Percentiles rank a stretch among this genome's conserved stretches.
Conservation (phyloP, 2,888 invertebrate genomes). For the Hypercompe scribonia region DNA sequence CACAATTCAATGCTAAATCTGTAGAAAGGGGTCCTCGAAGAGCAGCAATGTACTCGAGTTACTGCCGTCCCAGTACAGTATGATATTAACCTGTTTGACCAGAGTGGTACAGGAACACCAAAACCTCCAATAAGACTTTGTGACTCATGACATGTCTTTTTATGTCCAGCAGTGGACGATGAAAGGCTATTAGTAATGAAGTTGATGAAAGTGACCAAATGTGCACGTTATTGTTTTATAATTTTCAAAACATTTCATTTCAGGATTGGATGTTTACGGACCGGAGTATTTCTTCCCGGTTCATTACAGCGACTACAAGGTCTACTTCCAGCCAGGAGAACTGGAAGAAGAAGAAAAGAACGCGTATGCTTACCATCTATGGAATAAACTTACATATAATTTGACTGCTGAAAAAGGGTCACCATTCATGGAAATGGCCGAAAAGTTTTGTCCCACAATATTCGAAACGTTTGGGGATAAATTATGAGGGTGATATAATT, state of each 20-base stretch:
- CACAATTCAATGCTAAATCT: no score
- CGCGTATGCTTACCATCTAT: constrained; percentile 1
- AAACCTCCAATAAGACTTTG: no score
- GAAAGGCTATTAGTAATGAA: no score
- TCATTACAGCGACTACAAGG: background rate
- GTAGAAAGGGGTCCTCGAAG: no score
- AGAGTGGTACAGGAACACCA: no score
- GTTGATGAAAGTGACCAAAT: no score
- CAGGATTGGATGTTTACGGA: constrained; percentile 2
- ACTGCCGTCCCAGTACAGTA: no score
- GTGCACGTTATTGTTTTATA: background rate
- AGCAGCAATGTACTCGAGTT: no score
- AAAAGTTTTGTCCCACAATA: constrained; percentile 18
- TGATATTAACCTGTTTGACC: no score
- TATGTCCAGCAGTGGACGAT: no score
- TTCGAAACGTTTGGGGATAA: constrained; percentile 6
- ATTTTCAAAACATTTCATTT: background rate
- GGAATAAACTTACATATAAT: constrained; percentile 4
- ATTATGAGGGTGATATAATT: background rate
- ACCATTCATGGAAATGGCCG: constrained; percentile 1
- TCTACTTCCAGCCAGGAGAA: background rate
- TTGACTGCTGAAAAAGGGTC: background rate
- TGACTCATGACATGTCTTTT: no score
- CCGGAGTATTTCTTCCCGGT: background rate
- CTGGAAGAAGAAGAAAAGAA: background rate